phyloP scores from a whole-genome alignment of 2,113 vertebrate species.

The Todiramphus chloris region DNA sequence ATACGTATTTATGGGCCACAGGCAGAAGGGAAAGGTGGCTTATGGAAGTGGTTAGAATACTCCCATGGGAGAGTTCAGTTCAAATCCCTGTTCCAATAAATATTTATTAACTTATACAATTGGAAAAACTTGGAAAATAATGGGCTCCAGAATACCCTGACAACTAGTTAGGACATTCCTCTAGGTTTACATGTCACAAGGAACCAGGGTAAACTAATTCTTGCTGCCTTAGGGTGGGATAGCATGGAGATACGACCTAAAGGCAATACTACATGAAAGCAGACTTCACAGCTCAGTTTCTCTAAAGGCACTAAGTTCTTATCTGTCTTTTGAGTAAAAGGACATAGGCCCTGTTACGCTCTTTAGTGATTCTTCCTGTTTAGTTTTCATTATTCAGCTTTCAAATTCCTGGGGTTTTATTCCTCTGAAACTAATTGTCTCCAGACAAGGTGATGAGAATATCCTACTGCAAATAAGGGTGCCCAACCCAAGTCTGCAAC shows the following conservation, averaged over 20 bases:
- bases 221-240: neutral
- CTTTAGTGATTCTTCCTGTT: neutral
- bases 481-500: neutral
- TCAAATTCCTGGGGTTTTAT: neutral
- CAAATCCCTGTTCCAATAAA: neutral
- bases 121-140: neutral
- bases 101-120: neutral
- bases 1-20: neutral
- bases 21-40: neutral
- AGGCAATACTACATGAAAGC: neutral
- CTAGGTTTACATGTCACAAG: neutral
- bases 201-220: neutral
- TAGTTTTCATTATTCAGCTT: neutral
- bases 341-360: neutral
- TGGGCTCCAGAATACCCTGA: neutral
- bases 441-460: neutral
- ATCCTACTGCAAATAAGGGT: neutral
- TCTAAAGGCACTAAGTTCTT: neutral
- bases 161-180: neutral
- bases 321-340: neutral
- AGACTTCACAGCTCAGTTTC: neutral
- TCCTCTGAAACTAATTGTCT: neutral
- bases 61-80: neutral
- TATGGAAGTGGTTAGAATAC: neutral
- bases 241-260: neutral